A percentile compares a stretch with the other conserved stretches of the same genome.
Evolutionary conservation across 2,797 vertebrate genomes (phyloP).

Genomic region (Telmatherina bonti): DNA sequence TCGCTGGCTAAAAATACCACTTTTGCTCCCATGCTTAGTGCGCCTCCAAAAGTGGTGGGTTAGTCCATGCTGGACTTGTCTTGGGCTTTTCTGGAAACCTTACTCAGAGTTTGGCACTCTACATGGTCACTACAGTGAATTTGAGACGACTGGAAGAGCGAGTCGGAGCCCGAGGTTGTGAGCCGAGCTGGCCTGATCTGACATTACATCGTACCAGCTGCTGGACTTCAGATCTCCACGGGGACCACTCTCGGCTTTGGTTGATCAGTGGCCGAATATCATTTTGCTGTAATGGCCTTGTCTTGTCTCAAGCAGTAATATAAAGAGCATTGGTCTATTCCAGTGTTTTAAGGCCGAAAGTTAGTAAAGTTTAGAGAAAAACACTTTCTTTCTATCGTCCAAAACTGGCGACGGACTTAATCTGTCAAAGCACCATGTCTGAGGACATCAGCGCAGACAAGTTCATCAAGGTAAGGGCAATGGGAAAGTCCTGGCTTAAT

Average conservation of each 20-base stretch:
- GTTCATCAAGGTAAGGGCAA: slow-evolving; percentile 90
- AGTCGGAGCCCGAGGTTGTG: slow-evolving; percentile 70
- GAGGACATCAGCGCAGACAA: slow-evolving; percentile 90
- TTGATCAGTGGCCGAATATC: slow-evolving; percentile 51
- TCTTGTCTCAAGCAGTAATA: slow-evolving; percentile 47
- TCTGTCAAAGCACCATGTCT: slow-evolving; percentile 84
- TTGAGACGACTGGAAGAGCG: slow-evolving; percentile 72
- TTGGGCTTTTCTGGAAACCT: slow-evolving; percentile 47
- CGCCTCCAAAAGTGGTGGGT: slow-evolving; percentile 58
- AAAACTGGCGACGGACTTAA: slow-evolving; percentile 42
- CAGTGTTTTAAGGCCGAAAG: slow-evolving; percentile 40
- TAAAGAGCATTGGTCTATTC: slow-evolving; percentile 40
- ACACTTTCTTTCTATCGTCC: slow-evolving; percentile 56
- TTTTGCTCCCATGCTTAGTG: slow-evolving; percentile 24
- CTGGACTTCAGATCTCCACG: slow-evolving; percentile 52
- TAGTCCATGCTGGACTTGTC: slow-evolving; percentile 45
- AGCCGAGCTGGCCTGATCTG: slow-evolving; percentile 63
- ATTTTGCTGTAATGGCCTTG: slow-evolving; percentile 64
- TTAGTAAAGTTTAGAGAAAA: slow-evolving; percentile 53
- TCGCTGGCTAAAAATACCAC: slow-evolving; percentile 75
- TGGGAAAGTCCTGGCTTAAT: not conserved
- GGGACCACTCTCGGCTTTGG: slow-evolving; percentile 37
- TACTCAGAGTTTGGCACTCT: slow-evolving; percentile 66
- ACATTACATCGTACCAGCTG: slow-evolving; percentile 41
- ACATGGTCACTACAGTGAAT: slow-evolving; percentile 78